These are phyloP conservation scores for Sinella curviseta DNA, from an alignment of 1,140 invertebrate species.

Conservation along the genomic window DNA sequence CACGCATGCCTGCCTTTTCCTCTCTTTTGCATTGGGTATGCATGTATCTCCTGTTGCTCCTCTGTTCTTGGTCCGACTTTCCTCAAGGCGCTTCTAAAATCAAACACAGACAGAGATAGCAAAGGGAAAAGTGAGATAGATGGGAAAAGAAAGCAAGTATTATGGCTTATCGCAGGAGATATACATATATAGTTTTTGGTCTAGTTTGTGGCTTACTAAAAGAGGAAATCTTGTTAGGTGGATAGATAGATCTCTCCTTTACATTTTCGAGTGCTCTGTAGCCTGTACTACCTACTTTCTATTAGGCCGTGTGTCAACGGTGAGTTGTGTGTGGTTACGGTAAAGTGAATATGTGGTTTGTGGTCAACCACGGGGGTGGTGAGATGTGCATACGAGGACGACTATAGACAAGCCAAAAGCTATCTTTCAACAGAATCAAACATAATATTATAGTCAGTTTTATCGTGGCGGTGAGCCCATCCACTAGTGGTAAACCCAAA, in stretches of 20 bases:
- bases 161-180: too few species aligned
- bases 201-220: not conserved
- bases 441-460: too few species aligned
- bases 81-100: not conserved
- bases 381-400: not conserved
- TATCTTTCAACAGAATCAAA: too few species aligned
- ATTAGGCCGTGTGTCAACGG: too few species aligned
- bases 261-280: too few species aligned
- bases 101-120: not conserved
- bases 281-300: too few species aligned
- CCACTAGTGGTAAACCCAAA: not conserved
- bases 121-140: not conserved
- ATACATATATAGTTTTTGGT: too few species aligned
- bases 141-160: too few species aligned
- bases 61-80: not conserved
- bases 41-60: not conserved
- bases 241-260: too few species aligned
- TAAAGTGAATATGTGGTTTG: not conserved
- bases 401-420: not conserved
- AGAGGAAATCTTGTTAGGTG: not conserved
- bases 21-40: too few species aligned
- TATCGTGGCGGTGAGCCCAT: too few species aligned
- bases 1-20: too few species aligned
- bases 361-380: not conserved
- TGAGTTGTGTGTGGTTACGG: not conserved